Base-by-base conservation (phyloP, 2,888 invertebrate species). In the Ormyrus labotus region DNA sequence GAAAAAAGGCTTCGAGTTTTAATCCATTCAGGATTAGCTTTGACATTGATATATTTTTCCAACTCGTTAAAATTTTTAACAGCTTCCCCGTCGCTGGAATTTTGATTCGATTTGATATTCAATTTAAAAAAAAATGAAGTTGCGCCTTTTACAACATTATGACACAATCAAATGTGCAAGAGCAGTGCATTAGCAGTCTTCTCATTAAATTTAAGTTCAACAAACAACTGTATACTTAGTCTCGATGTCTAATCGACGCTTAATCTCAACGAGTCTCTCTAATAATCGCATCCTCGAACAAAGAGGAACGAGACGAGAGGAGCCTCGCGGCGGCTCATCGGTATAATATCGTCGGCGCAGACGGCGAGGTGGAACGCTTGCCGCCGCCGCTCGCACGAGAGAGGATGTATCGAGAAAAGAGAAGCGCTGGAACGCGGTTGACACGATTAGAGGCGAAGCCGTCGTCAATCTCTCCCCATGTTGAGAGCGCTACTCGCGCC, bases 381-480 rank as follows among this genome's bases (percentile, higher is more conserved):
- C 13, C 13, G 48, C 47, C 34, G 45, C 6, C 51, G 65, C 3
- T 47, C 1, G 53, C 10, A 7, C 0, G 58, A 10, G 51, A 63
- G 63, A 63, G 63, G 80, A 65, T 71, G 64, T 51, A 70, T 50
- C 55, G 61, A 13, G 81, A 82, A 81, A 75, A 65, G 73, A 82
- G 82, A 78, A 65, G 73, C 70, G 61, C 82, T 85, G 88, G 87
- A 88, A 88, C 88, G 87, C 85, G 84, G 88, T 87, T 88, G 89
- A 87, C 89, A 89, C 88, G 86, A 88, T 87, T 88, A 85, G 85
- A 85, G 55, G n/a, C 84, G 75, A 83, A 87, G 85, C 80, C 83
- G 88, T 87, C 86, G 87, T 86, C 88, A 88, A 89, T 89, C 89
- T 89, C 89, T 89, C 89, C 86, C 89, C 89, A 89, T 89, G 89